Conservation (phyloP, 2,797 vertebrate species). For the Vireo griseus region DNA sequence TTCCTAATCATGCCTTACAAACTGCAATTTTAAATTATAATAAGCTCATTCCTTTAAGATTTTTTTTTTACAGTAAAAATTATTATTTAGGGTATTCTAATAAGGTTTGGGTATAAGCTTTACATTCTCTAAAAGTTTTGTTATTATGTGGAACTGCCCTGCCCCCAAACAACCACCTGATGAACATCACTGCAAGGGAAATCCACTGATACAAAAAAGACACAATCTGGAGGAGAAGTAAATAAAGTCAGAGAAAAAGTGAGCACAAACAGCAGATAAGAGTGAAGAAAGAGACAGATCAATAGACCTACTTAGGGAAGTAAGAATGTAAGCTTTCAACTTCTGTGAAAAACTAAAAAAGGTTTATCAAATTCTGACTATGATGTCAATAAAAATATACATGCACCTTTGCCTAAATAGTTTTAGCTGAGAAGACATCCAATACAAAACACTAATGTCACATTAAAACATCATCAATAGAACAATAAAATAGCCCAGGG, state of each 20-base stretch:
- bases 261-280: neutral
- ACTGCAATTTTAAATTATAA: neutral
- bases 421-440: neutral
- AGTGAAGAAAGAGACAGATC: neutral
- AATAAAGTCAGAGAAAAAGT: neutral
- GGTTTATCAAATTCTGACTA: neutral
- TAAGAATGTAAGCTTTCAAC: neutral
- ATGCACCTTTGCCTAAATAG: neutral
- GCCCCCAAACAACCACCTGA: rapidly evolving
- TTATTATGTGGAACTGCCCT: neutral
- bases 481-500: neutral
- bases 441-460: neutral
- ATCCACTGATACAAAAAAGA: neutral
- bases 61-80: neutral
- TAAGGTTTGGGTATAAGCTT: neutral
- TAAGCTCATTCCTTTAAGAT: neutral
- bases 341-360: neutral
- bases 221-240: neutral
- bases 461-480: neutral
- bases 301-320: neutral
- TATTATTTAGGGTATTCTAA: neutral
- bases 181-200: neutral
- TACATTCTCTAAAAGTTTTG: neutral
- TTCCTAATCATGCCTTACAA: neutral
- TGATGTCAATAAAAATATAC: neutral